These are phyloP conservation scores for Bagarius yarrelli DNA, from an alignment of 2,113 vertebrate genomes.

Conservation along the genomic window DNA sequence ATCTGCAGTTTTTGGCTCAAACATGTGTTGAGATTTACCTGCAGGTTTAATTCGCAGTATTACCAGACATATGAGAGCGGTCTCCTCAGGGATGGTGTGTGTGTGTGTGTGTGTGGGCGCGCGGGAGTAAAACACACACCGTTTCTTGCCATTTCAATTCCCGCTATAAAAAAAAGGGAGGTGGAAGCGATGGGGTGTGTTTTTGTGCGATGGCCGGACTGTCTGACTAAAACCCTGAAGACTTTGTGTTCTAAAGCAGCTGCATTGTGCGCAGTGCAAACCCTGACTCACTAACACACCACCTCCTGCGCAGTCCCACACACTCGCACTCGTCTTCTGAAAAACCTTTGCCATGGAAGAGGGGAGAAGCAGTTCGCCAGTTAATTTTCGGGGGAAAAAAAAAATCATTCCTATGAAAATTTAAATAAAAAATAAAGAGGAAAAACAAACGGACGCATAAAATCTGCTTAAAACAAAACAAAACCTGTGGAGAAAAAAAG, in stretches of 20 bases:
- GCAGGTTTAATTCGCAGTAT: slow-evolving; percentile 70
- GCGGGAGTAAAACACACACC: slow-evolving; percentile 54
- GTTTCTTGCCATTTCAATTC: slow-evolving; percentile 71
- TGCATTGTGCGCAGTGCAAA: slow-evolving; percentile 88
- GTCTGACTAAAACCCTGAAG: slow-evolving; percentile 78
- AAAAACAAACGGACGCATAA: slow-evolving; percentile 8
- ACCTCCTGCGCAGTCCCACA: slow-evolving; percentile 63
- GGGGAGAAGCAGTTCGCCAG: slow-evolving; percentile 65
- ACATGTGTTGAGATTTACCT: slow-evolving; percentile 76
- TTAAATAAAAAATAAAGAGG: slow-evolving; percentile 5
- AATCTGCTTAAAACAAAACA: neutral
- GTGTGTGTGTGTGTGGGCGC: slow-evolving; percentile 51
- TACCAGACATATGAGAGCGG: slow-evolving; percentile 76
- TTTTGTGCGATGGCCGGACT: slow-evolving; percentile 57
- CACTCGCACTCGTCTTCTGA: slow-evolving; percentile 69
- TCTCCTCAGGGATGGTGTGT: slow-evolving; percentile 68
- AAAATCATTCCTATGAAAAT: slow-evolving; percentile 52
- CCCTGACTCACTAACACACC: slow-evolving; percentile 80
- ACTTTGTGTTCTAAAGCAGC: slow-evolving; percentile 81
- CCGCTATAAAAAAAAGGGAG: slow-evolving; percentile 66
- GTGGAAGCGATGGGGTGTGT: slow-evolving; percentile 58
- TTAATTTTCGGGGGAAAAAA: slow-evolving; percentile 52
- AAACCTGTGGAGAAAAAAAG: slow-evolving; percentile 28
- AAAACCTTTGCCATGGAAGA: slow-evolving; percentile 64
- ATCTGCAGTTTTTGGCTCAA: slow-evolving; percentile 33